phyloP scores from a whole-genome alignment of 2,888 invertebrate genomes.

The Apodemia mormo region DNA sequence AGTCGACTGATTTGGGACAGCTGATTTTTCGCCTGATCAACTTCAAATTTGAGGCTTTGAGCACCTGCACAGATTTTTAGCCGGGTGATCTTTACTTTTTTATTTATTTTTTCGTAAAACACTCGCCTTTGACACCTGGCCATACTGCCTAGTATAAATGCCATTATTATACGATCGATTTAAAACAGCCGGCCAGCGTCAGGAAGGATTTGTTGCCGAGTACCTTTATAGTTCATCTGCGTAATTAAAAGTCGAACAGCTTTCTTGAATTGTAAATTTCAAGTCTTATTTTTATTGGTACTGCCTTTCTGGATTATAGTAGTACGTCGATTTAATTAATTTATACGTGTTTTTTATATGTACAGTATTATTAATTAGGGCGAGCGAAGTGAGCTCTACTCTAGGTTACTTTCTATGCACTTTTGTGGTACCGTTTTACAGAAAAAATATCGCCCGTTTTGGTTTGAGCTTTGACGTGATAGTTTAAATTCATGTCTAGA shows the following conservation, averaged over 20 bases:
- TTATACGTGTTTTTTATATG: not conserved
- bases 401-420: too few species aligned
- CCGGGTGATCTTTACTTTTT: slow-evolving; percentile 60
- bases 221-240: slow-evolving; percentile 40
- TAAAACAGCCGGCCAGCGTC: slow-evolving; percentile 49
- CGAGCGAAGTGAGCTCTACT: too few species aligned
- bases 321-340: not conserved
- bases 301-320: not conserved
- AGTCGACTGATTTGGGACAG: slow-evolving; percentile 54
- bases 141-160: slow-evolving; percentile 54
- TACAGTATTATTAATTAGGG: too few species aligned
- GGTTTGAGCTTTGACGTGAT: too few species aligned
- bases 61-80: slow-evolving; percentile 78
- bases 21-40: slow-evolving; percentile 72
- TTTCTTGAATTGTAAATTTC: slow-evolving; percentile 35
- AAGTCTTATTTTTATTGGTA: not conserved
- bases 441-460: too few species aligned
- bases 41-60: slow-evolving; percentile 44
- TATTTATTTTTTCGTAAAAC: slow-evolving; percentile 57
- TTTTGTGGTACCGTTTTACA: too few species aligned
- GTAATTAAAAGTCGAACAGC: slow-evolving; percentile 55
- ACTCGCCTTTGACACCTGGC: slow-evolving; percentile 67
- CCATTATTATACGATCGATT: slow-evolving; percentile 50
- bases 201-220: slow-evolving; percentile 36
- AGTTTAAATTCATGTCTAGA: too few species aligned